Base-by-base conservation (phyloP, 2,113 vertebrate genomes). In the Neomonachus schauinslandi region DNA sequence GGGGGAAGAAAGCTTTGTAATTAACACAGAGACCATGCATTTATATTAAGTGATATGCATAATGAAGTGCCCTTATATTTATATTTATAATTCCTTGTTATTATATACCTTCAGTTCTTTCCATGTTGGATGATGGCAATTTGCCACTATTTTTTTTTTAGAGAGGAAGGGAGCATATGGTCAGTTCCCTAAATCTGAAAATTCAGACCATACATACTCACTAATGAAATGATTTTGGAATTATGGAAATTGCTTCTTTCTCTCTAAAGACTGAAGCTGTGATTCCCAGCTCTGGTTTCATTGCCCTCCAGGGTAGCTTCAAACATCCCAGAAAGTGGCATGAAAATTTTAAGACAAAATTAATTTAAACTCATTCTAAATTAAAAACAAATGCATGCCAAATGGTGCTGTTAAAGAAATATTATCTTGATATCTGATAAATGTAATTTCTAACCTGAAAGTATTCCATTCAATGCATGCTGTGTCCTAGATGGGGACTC, bases 101-200 rank as follows among this genome's bases (percentile, higher is more conserved):
- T 84, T 97, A 42, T 21, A 97, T 4, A 71, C 67, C 72, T 90
- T 77, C 39, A 94, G 57, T 91, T 97, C 71, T 97, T 91, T 76
- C 91, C 89, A 28, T 97, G 94, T 97, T 91, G 55, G 76, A 82
- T 53, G 86, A 51, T 95, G 77, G 89, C 86, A 97, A 88, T 97
- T 98, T 96, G 97, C 97, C 91, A 98, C 92, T 92, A 3, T 18
- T 76, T 28, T 49, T 76, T 76, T 76, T 74, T 97, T 96, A 97
- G 81, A 92, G 95, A 91, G 97, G 92, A 98, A 98, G 94, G 91
- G 63, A 98, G 57, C 98, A 98, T 99, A 98, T 98, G 98, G 98
- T 98, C 97, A 98, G 76, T 91, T 98, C 95, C 92, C 19, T 94
- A 93, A 95, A 82, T 97, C 96, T 98, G 97, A 98, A 98, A 98